Conservation (phyloP, 2,888 invertebrate species). For the Sycophila texana region DNA sequence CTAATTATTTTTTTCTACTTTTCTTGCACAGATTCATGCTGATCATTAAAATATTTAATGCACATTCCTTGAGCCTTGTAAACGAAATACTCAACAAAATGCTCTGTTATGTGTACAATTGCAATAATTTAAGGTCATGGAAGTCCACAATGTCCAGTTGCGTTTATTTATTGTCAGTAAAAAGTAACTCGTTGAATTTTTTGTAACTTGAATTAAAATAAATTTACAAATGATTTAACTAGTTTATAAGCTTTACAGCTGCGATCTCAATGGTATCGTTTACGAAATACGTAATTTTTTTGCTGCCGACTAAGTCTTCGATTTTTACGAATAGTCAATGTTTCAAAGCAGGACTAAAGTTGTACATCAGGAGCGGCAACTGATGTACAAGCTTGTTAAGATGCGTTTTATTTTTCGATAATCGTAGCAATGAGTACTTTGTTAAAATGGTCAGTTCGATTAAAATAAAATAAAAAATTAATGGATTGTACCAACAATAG, state of each 20-base stretch:
- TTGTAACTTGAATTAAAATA: conserved; percentile 48
- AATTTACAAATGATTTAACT: conserved; percentile 49
- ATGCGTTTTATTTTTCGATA: conserved; percentile 55
- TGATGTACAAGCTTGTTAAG: conserved; percentile 41
- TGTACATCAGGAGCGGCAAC: conserved; percentile 42
- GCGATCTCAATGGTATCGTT: conserved; percentile 49
- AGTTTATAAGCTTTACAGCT: conserved; percentile 42
- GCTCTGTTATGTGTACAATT: conserved; percentile 17
- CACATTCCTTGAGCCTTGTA: neutral
- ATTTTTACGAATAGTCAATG: conserved; percentile 39
- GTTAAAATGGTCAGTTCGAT: conserved; percentile 35
- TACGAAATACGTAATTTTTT: conserved; percentile 42
- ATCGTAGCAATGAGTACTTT: conserved; percentile 38
- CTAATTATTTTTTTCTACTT: conserved; percentile 25
- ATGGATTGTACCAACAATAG: conserved; percentile 57
- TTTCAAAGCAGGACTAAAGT: conserved; percentile 34
- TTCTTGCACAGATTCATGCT: conserved; percentile 24
- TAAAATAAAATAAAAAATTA: conserved; percentile 31
- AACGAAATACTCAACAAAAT: neutral
- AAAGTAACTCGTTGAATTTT: conserved; percentile 50
- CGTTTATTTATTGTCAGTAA: conserved; percentile 46
- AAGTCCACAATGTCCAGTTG: conserved; percentile 10
- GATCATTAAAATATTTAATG: conserved; percentile 18
- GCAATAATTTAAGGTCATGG: conserved; percentile 28
- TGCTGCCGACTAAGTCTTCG: conserved; percentile 18